Base-by-base conservation (phyloP, 1,140 invertebrate species). In the Tenebrio molitor region DNA sequence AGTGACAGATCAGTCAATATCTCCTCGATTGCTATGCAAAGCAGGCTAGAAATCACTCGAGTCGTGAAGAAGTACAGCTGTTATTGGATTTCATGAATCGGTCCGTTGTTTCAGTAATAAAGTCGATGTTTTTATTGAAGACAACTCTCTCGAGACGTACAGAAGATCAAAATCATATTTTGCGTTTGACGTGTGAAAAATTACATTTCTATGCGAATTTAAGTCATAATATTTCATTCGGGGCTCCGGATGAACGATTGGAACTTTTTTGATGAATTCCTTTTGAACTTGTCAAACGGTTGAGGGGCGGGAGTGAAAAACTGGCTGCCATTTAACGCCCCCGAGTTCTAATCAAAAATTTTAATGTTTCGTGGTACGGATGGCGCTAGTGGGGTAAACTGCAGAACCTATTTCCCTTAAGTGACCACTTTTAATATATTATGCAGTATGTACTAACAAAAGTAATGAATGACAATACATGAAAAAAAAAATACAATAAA, bases 131-230 rank as follows among this genome's bases (percentile, higher is more conserved):
- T 79, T 79, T 77, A 77, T 79, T 78, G 75, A 78, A 77, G 74
- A 77, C 70, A 76, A 77, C 53, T 76, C 77, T 71, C 75, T 10
- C 15, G 77, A 74, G 74, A 78, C 73, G 74, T 50, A 67, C 72
- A 46, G 66, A 58, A 79, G 78, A 79, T 79, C 78, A 79, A 79
- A 79, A 79, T 78, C 77, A 78, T 79, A 79, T 79, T 78, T 79
- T 71, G 76, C 62, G 72, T 71, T 67, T 74, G 78, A 79, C 78
- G 69, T 76, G 74, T 76, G 77, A 79, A 76, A 79, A 77, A 79
- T 79, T 79, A 74, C 77, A 76, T 78, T 77, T 77, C 76, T 78
- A 78, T 74, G 72, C 72, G 76, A 77, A 76, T 77, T 78, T 76
- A 78, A 70, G 67, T 74, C 69, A 73, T 77, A 68, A 68, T 68